Evolutionary conservation across 1,140 invertebrate species (phyloP).

Genomic region (Oryctes rhinoceros): DNA sequence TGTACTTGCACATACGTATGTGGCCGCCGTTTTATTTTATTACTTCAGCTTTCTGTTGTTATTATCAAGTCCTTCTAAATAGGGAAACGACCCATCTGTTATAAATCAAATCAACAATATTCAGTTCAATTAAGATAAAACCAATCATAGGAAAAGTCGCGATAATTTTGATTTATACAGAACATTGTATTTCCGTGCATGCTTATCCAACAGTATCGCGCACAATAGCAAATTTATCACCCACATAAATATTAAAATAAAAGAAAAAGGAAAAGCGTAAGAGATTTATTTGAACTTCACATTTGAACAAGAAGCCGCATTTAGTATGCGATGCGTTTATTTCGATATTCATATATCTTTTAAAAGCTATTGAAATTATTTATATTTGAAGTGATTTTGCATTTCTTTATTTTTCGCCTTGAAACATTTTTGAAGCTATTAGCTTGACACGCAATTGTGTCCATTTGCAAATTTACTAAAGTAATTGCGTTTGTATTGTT

Average conservation of each 20-base stretch:
- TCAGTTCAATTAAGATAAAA: slow-evolving; percentile 36
- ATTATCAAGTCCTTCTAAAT: not conserved
- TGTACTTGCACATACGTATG: too few relatives aligned
- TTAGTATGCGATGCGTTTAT: not conserved
- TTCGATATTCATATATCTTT: not conserved
- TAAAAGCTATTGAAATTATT: not conserved
- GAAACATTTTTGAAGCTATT: too few relatives aligned
- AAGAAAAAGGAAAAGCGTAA: not conserved
- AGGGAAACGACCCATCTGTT: not conserved
- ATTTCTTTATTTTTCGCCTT: too few relatives aligned
- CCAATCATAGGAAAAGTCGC: slow-evolving; percentile 23
- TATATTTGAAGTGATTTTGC: too few relatives aligned
- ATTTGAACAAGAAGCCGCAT: not conserved
- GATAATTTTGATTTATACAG: slow-evolving; percentile 23
- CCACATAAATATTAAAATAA: slow-evolving; percentile 6
- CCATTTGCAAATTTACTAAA: too few relatives aligned
- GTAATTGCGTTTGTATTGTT: too few relatives aligned
- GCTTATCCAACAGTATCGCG: slow-evolving; percentile 20
- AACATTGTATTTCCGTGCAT: slow-evolving; percentile 23
- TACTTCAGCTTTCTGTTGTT: not conserved
- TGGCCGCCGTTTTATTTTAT: not conserved
- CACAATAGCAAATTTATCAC: slow-evolving; percentile 22
- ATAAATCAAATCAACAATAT: slow-evolving; percentile 37
- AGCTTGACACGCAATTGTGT: too few relatives aligned
- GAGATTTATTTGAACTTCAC: not conserved